Evolutionary conservation across 2,113 vertebrate species (phyloP).

Genomic region (Prochilodus magdalenae): DNA sequence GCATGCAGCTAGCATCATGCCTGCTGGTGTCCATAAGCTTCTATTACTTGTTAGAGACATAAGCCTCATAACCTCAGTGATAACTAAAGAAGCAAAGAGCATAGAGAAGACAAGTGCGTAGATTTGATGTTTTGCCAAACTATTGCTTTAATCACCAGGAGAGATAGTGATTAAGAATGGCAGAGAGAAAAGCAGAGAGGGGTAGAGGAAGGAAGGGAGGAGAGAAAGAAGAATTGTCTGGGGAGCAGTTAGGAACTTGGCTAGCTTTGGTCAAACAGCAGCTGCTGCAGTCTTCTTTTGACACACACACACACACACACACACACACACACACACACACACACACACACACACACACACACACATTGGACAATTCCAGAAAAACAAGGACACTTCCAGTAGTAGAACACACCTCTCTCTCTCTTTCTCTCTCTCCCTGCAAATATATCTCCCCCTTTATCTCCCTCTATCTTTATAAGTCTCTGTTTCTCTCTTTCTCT

Average conservation of each 20-base stretch:
- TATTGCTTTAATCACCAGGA: not conserved
- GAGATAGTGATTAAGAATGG: not conserved
- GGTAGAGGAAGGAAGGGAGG: not conserved
- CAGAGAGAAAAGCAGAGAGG: conserved; percentile 9
- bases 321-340: conserved; percentile 20
- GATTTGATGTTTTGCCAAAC: not conserved
- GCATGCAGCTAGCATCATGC: too few species aligned
- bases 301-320: conserved; percentile 5
- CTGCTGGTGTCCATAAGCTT: too few species aligned
- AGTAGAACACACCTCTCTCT: conserved; percentile 56
- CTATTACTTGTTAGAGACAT: too few species aligned
- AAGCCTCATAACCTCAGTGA: too few species aligned
- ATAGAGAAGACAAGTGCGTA: too few species aligned
- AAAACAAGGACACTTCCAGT: conserved; percentile 48
- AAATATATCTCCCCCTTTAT: not conserved
- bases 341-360: conserved; percentile 41
- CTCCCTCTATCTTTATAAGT: not conserved
- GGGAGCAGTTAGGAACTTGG: conserved; percentile 71
- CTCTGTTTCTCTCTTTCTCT: not conserved
- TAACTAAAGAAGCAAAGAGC: too few species aligned
- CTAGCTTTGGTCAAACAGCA: conserved; percentile 63
- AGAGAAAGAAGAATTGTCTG: not conserved
- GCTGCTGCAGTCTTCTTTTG: conserved; percentile 64
- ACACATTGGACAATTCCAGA: conserved; percentile 30
- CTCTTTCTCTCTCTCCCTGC: conserved; percentile 17